Base-by-base conservation (phyloP, 2,888 invertebrate species). In the Tubulanus polymorphus region DNA sequence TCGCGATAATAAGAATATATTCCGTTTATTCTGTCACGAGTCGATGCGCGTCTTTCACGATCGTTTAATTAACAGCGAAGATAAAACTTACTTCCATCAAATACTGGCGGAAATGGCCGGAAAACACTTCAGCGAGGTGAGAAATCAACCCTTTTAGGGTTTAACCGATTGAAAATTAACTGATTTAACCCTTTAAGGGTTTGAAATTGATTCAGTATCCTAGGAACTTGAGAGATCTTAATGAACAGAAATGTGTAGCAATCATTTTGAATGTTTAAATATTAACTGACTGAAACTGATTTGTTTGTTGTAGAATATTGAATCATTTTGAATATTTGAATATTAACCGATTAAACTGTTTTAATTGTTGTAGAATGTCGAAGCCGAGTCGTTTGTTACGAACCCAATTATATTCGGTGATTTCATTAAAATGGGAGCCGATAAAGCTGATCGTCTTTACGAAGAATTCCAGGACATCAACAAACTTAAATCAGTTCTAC, bases 401-500 rank as follows among this genome's bases (percentile, higher is more conserved):
- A 55, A 67, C 48, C 79, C 79, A 1, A 78, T 91, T 1, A 80
- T 93, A 1, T 93, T 89, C 75, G 93, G 92, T 0, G 93, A 93
- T 73, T 93, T 91, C 68, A 85, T 91, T 79, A 83, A 86, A 62
- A 86, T 89, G 37, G 87, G 88, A 0, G 85, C 87, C 0, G 85
- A 86, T 0, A 85, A 84, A 62, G 86, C 86, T 63, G 87, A 88
- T 64, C 83, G 90, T 59, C 81, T 88, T 48, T 93, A 93, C 73
- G 89, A 90, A 65, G 93, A 93, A 79, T 86, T 93, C 60, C 82
- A 81, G n/a, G 87, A 91, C 69, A 76, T 88, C 5, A 73, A 80
- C 0, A 91, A 89, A 75, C 79, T 91, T 45, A 87, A 85, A 74
- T 80, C 80, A 55, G 84, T 90, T 49, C 80, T 92, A 27, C 86